phyloP scores from a whole-genome alignment of 2,113 vertebrate species.

The Onychorhynchus coronatus region DNA sequence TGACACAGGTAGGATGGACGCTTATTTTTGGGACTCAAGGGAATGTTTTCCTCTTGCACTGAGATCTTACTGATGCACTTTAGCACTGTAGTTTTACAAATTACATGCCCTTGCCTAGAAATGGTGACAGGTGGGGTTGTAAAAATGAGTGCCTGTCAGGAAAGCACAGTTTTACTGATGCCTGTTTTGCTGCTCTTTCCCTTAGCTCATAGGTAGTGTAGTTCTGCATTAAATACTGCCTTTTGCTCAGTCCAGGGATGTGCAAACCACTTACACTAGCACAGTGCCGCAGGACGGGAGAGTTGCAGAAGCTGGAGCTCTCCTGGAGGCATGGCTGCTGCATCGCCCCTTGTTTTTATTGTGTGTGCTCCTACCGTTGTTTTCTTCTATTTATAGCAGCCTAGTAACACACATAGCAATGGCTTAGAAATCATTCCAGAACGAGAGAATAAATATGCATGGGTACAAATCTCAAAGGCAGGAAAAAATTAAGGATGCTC shows the following conservation, averaged over 20 bases:
- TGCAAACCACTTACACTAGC: not conserved
- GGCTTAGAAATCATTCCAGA: not conserved
- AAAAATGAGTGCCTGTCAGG: not conserved
- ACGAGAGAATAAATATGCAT: not conserved
- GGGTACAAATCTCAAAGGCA: not conserved
- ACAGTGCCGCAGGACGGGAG: fast-evolving
- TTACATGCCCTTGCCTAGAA: not conserved
- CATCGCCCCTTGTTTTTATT: not conserved
- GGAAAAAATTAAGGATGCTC: not conserved
- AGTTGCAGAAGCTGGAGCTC: not conserved
- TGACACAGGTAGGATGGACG: not conserved
- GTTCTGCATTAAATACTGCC: not conserved
- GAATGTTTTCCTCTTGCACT: not conserved
- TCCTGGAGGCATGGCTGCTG: not conserved
- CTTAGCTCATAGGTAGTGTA: fast-evolving
- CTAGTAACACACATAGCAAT: not conserved
- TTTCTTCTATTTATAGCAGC: not conserved
- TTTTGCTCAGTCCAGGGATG: not conserved
- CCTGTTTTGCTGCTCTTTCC: not conserved
- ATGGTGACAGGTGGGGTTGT: not conserved
- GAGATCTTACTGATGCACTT: not conserved
- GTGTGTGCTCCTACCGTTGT: not conserved
- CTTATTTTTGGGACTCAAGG: not conserved
- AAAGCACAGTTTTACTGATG: not conserved
- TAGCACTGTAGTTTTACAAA: not conserved